Base-by-base conservation (phyloP, 2,888 invertebrate species). In the Agonopterix alstromeriana region DNA sequence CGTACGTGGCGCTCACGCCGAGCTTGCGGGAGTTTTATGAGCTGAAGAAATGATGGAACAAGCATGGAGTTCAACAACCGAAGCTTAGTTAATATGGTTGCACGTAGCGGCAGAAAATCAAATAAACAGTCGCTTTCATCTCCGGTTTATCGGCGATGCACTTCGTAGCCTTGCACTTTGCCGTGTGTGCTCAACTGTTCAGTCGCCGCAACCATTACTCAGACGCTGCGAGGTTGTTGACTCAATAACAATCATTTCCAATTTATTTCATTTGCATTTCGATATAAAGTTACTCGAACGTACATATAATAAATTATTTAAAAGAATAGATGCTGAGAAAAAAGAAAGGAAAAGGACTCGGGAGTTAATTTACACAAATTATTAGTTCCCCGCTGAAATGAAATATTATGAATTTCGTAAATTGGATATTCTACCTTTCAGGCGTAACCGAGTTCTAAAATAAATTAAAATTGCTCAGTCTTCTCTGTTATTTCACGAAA, bases 91-190 rank as follows among this genome's bases (percentile, higher is more conserved):
- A 77, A 77, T 77, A 77, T 71, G 71, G 67, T 58, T 65, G 72
- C 67, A 69, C 64, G 73, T 70, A 75, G 64, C 64, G 66, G 73
- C 75, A 72, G 76, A 80, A 82, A 82, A 82, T 82, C 83, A 82
- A 84, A 85, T 85, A 85, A 85, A 85, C 83, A 84, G 69, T 69
- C 72, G 76, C 81, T 80, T 82, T 83, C 83, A 84, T 86, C 82
- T 83, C 77, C 75, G 78, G 76, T 78, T 77, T 80, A 82, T 82
- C 77, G 73, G 70, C 71, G 73, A 82, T 85, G 84, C 82, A 82
- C 78, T 82, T 68, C 70, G 76, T 69, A 78, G 79, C 75, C 82
- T 84, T 82, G 82, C 80, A 81, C 79, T 82, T 75, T 68, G 67
- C 64, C 67, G 73, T 72, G 67, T 69, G 65, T 67, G 69, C 66